phyloP scores from a whole-genome alignment of 2,113 vertebrate species.

The Sminthopsis crassicaudata region DNA sequence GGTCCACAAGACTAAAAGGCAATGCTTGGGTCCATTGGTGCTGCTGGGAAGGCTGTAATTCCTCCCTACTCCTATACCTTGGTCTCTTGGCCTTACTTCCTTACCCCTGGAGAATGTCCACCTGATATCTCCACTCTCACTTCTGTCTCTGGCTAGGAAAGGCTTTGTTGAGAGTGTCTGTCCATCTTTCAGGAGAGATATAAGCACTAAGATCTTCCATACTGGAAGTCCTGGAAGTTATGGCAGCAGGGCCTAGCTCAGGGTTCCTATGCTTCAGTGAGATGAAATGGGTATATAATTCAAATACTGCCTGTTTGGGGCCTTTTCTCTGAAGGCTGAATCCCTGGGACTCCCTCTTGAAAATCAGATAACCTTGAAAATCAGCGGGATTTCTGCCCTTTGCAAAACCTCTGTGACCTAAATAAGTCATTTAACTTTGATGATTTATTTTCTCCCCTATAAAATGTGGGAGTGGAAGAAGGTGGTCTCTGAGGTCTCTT shows the following conservation, averaged over 20 bases:
- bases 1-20: slow-evolving; percentile 96
- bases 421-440: not conserved
- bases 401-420: not conserved
- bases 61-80: not conserved
- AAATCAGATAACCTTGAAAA: not conserved
- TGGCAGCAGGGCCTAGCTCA: not conserved
- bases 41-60: slow-evolving; percentile 90
- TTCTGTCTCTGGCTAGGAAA: not conserved
- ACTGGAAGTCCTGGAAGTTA: not conserved
- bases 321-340: not conserved
- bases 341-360: not conserved
- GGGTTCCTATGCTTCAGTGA: no score
- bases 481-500: not conserved
- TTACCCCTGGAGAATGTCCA: not conserved
- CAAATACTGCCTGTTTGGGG: not conserved
- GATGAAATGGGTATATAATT: not conserved
- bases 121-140: not conserved
- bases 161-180: not conserved
- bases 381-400: not conserved
- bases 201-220: not conserved
- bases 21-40: slow-evolving; percentile 90
- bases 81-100: not conserved
- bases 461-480: not conserved
- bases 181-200: no score
- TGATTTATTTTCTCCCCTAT: not conserved